Percentiles rank a stretch among this genome's conserved stretches.
Evolutionary conservation across 2,888 invertebrate species (phyloP).

Genomic region (Busseola fusca): DNA sequence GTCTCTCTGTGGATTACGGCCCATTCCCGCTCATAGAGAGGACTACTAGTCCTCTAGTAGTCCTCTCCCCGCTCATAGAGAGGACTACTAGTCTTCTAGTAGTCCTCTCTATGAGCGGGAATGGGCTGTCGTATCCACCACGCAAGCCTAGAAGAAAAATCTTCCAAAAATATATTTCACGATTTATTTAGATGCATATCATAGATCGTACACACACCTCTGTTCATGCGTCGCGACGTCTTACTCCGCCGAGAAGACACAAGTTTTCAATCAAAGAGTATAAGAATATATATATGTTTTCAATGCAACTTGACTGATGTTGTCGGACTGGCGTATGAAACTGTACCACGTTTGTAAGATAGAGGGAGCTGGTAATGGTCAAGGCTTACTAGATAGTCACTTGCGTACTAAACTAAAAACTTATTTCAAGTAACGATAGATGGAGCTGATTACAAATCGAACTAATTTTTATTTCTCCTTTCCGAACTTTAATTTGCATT

Average conservation of each 20-base stretch:
- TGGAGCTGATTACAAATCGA: conserved; percentile 2
- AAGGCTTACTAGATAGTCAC: background rate
- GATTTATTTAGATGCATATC: background rate
- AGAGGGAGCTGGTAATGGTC: conserved; percentile 4
- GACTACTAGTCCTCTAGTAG: no score
- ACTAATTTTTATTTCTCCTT: background rate
- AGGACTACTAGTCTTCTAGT: no score
- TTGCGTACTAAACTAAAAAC: background rate
- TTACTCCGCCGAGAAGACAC: background rate
- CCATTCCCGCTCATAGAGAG: no score
- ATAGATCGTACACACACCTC: background rate
- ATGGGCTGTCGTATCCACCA: background rate
- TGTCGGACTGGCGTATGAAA: background rate
- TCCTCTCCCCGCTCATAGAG: no score
- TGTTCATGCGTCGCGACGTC: background rate
- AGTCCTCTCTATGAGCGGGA: background rate
- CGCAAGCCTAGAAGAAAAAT: background rate
- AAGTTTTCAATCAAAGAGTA: no score
- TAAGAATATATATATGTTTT: no score
- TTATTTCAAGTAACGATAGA: background rate
- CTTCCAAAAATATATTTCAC: background rate
- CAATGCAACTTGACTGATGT: background rate
- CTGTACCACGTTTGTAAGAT: background rate
- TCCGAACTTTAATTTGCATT: background rate
- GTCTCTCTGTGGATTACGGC: no score